Evolutionary conservation across 1,140 invertebrate genomes (phyloP), one percentile per base, ranked within the genome.

Genomic region (Charaxes varanes): DNA sequence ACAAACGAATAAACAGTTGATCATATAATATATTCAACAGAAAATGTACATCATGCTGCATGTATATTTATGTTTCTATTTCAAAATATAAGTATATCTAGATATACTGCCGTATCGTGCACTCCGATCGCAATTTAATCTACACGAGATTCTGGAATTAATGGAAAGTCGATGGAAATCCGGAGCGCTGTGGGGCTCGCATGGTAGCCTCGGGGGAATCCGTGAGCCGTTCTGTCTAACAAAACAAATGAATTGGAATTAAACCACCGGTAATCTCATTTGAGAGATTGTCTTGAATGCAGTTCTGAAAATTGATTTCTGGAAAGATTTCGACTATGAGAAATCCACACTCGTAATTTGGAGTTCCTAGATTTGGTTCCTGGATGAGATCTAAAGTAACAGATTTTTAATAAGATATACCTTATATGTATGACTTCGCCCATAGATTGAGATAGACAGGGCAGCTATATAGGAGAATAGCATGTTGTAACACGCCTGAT

Each of bases 231-330:
- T 13, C n/a, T 21, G 42, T 28, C 52, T 38, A 46, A 58, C 48
- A 44, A 53, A 58, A 58, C 47, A 53, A 58, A 58, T 58, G 50
- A 46, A 43, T 44, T 33, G 55, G 46, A 53, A 58, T 58, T 47
- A 53, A 58, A 58, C 35, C 35, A 32, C 36, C 10, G 10, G 18
- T 35, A 42, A 56, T 52, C 27, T 33, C 35, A 28, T 32, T 41
- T 33, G 13, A 16, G 32, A 8, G 19, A 41, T 34, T 36, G 31
- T 4, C 14, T 34, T 8, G 21, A 16, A 26, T 11, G 18, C 13
- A 30, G 26, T 15, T 14, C 18, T 24, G 4, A n/a, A n/a, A 22
- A 26, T n/a, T 10, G 1, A 26, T 14, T 16, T 31, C 17, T 16
- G 12, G 10, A 3, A 26, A 24, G n/a, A 17, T 17, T 26, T 26